Evolutionary conservation across 2,113 vertebrate species (phyloP), one percentile per base, ranked within the genome.

Genomic region (Dasypus novemcinctus): DNA sequence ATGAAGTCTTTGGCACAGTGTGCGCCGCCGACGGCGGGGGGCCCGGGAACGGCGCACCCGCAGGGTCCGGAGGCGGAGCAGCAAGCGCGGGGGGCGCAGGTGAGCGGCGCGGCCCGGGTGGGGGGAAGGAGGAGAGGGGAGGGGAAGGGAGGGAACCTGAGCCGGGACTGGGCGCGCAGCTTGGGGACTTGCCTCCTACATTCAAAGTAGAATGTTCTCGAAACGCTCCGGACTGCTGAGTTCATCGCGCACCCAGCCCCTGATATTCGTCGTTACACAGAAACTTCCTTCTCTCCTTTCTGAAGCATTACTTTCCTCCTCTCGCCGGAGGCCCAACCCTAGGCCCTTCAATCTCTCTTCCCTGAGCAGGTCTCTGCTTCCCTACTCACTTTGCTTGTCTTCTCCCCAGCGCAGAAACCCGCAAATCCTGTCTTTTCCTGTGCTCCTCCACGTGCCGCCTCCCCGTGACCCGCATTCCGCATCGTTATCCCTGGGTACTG

Each of bases 1-100:
- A 99, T 94, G 99, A 99, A 93, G 99, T 99, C 94, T 99, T 99
- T 61, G 98, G 99, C 14, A 98, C 99, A 0, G 98, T 99, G 94
- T 99, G 98, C 98, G 97, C 97, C 76, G 98, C 99, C 61, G 98
- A 98, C 1, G 98, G 98, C 87, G 98, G 98, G 88, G 99, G 99
- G 97, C 96, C 98, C 10, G 98, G 97, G 96, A 88, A 95, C 0
- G 97, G 95, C 36, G 76, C 97, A 59, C 63, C 96, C 6, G 63
- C 96, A 8, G 98, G 97, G 78, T 87, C 82, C 41, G 97, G 97
- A 83, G 97, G 97, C 66, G 97, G 98, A 95, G 91, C 98, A 43
- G 97, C 97, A 92, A 95, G 94, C 20, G 43, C 95, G 0, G 96
- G 96, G 81, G 94, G 97, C 31, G 68, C 97, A 97, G 97, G 97